Conservation (phyloP, 2,113 vertebrate species). For the Onychorhynchus coronatus region DNA sequence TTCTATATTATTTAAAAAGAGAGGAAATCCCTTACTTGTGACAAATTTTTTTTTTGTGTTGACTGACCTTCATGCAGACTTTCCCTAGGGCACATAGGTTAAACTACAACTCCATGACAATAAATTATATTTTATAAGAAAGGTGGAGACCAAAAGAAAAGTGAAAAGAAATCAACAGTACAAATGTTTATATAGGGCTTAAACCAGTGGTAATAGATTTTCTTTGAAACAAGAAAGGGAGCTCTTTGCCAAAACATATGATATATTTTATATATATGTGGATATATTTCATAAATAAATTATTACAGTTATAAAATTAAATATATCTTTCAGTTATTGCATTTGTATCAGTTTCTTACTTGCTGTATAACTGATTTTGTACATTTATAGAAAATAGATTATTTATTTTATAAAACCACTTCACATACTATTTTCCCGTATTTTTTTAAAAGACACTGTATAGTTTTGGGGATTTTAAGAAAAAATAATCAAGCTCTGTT, state of each 20-base stretch:
- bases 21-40: conserved; percentile 1
- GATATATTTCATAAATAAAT: conserved; percentile 68
- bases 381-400: conserved; percentile 47
- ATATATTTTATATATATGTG: conserved; percentile 62
- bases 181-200: neutral
- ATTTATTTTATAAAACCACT: conserved; percentile 70
- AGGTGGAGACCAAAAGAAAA: neutral
- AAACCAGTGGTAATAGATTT: neutral
- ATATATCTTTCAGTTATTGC: conserved; percentile 10
- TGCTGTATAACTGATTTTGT: conserved; percentile 40
- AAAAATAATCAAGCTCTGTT: neutral
- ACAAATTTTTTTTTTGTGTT: neutral
- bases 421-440: neutral
- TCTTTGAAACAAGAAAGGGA: conserved; percentile 9
- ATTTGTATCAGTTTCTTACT: conserved; percentile 11
- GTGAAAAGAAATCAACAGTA: neutral
- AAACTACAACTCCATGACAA: neutral
- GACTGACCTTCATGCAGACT: neutral
- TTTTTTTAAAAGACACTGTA: neutral
- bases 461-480: neutral
- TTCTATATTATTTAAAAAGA: conserved; percentile 52
- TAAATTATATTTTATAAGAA: neutral
- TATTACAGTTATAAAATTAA: conserved; percentile 51
- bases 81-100: neutral
- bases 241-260: conserved; percentile 43